Conservation (phyloP, 2,888 invertebrate species). For the Lepidocyrtoides sp. region DNA sequence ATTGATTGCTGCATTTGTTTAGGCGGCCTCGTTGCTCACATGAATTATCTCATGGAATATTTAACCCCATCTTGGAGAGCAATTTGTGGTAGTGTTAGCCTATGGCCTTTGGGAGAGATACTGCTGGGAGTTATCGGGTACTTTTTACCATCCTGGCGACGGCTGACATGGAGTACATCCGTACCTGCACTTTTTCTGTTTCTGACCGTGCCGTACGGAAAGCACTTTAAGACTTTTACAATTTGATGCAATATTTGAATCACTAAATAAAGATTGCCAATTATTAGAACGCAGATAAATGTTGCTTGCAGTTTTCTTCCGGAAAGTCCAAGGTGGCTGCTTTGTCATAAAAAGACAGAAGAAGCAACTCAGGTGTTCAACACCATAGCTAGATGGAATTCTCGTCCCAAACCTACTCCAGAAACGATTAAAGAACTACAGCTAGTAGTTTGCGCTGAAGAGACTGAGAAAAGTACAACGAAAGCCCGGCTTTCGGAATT, state of each 20-base stretch:
- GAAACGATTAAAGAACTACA: constrained; percentile 70
- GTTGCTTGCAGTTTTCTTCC: no score
- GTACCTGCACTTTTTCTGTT: no score
- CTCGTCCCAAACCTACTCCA: constrained; percentile 51
- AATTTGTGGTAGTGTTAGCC: constrained; percentile 75
- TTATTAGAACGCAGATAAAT: no score
- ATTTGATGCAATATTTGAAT: no score
- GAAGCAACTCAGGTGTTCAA: constrained; percentile 80
- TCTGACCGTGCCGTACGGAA: no score
- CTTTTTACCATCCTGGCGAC: constrained; percentile 76
- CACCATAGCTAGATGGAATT: constrained; percentile 83
- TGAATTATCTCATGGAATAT: constrained; percentile 82
- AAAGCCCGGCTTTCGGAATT: constrained; percentile 69
- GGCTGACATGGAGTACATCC: constrained; percentile 70
- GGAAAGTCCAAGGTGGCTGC: constrained; percentile 84
- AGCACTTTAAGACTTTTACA: no score
- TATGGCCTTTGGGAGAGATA: constrained; percentile 79
- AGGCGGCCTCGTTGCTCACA: no score
- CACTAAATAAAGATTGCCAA: no score
- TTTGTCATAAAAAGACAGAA: constrained; percentile 69
- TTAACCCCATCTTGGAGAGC: constrained; percentile 80
- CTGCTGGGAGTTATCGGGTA: constrained; percentile 76
- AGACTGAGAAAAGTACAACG: constrained; percentile 58
- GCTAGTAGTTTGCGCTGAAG: constrained; percentile 68
- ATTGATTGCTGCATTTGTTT: no score